Percentiles rank a stretch among this genome's conserved stretches.
phyloP scores from a whole-genome alignment of 2,888 invertebrate species.

The Ichneumon xanthorius region DNA sequence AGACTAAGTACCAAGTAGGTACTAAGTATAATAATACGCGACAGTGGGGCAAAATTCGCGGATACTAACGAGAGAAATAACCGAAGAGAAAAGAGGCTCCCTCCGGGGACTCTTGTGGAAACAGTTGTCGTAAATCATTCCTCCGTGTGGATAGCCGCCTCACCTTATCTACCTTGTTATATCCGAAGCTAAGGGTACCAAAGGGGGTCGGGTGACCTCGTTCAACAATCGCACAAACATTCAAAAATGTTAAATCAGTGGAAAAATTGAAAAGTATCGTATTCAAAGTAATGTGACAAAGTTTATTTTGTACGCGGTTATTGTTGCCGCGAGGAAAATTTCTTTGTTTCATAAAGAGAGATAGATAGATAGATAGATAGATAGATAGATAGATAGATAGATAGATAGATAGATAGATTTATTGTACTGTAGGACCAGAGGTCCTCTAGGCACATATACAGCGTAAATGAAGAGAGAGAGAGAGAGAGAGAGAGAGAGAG shows the following conservation, averaged over 20 bases:
- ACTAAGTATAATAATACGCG: conserved; percentile 6
- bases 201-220: conserved; percentile 59
- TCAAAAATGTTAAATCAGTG: neutral
- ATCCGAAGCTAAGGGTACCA: conserved; percentile 51
- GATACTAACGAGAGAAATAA: conserved; percentile 33
- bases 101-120: conserved; percentile 29
- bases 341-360: conserved; percentile 10
- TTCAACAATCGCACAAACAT: conserved; percentile 30
- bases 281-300: neutral
- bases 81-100: conserved; percentile 25
- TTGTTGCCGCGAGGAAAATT: conserved; percentile 1
- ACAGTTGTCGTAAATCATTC: conserved; percentile 61
- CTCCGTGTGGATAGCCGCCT: conserved; percentile 44
- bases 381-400: too few relatives aligned
- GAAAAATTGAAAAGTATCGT: neutral
- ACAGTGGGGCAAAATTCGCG: conserved; percentile 40
- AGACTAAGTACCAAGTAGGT: neutral
- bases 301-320: neutral
- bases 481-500: neutral
- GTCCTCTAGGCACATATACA: too few relatives aligned
- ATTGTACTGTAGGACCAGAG: too few relatives aligned
- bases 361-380: neutral
- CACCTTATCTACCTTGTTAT: conserved; percentile 63
- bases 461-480: too few relatives aligned
- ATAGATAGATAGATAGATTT: too few relatives aligned